Base-by-base conservation (phyloP, 1,140 invertebrate species). In the Drosophila sechellia region DNA sequence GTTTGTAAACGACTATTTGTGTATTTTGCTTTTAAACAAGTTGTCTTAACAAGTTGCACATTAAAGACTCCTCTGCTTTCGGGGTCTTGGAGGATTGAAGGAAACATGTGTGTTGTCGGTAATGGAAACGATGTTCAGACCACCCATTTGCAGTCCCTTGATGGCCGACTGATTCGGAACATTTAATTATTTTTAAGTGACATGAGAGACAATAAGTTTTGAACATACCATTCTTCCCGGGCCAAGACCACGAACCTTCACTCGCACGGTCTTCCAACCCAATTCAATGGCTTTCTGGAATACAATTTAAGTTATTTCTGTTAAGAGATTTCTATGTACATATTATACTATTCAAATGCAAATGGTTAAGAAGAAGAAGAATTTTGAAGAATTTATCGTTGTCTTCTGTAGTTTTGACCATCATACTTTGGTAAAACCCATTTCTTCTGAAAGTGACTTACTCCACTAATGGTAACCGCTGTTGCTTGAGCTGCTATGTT, bases 401-500 rank as follows among this genome's bases (percentile, higher is more conserved):
- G 27, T 31, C 6, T 8, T 31, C 1, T 31, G 31, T 31, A 10
- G 31, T 31, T 31, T 31, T 8, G 8, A 31, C 2, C 3, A 10
- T 31, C 6, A 6, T 3, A 8, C 31, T 31, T 31, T 31, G 8
- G 31, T 31, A 10, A 8, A 31, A 8, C 8, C 1, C 0, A 1
- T 45, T 3, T 12, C 1, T 4, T 10, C 0, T 15, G 10, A 4
- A 12, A 20, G 17, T 2, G 5, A 81, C 79, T 81, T 70, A 92
- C 91, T 5, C 66, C 54, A 56, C 91, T 80, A 37, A 92, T 90
- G 37, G 94, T 95, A 37, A 98, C 94, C 17, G 96, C 98, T 54
- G 98, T 97, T 37, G 98, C 96, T 93, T 99, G 98, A 13, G 97
- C 98, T 46, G 98, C 98, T 83, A 99, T 96, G 92, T 98, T 99